These are phyloP conservation scores for Anguilla obscura DNA, from an alignment of 2,797 vertebrate genomes.

Conservation along the genomic window DNA sequence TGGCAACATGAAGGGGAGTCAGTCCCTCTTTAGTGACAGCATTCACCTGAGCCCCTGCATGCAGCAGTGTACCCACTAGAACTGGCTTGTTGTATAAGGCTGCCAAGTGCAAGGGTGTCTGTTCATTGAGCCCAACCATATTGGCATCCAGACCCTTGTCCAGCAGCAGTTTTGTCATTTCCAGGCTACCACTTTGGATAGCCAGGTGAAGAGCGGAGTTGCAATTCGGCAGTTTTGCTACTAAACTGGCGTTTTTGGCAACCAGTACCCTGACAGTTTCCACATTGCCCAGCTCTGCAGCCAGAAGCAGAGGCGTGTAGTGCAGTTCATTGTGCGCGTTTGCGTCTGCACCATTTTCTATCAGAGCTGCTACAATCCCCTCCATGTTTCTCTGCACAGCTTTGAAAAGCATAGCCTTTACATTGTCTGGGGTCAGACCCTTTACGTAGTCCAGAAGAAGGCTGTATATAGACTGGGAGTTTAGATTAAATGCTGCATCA, in stretches of 20 bases:
- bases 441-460: conserved; percentile 64
- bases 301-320: conserved; percentile 76
- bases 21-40: conserved; percentile 58
- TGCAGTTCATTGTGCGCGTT: conserved; percentile 62
- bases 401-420: conserved; percentile 69
- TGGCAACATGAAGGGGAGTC: conserved; percentile 72
- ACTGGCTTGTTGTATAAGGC: conserved; percentile 60
- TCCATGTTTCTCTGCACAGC: conserved; percentile 71
- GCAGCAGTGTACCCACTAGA: conserved; percentile 58
- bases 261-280: conserved; percentile 69
- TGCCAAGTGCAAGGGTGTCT: conserved; percentile 71
- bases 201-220: conserved; percentile 71
- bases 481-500: conserved; percentile 65
- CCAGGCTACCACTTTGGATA: conserved; percentile 57
- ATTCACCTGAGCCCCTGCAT: conserved; percentile 70
- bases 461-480: conserved; percentile 62
- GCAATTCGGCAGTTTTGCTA: conserved; percentile 60
- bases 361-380: conserved; percentile 58
- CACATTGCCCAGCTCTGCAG: conserved; percentile 66
- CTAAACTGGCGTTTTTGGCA: conserved; percentile 65
- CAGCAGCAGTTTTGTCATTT: conserved; percentile 63
- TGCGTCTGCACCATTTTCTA: conserved; percentile 67
- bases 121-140: conserved; percentile 57
- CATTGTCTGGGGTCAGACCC: conserved; percentile 57
- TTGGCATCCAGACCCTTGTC: conserved; percentile 66